Conservation (phyloP, 1,140 invertebrate genomes). For the Cherax quadricarinatus region DNA sequence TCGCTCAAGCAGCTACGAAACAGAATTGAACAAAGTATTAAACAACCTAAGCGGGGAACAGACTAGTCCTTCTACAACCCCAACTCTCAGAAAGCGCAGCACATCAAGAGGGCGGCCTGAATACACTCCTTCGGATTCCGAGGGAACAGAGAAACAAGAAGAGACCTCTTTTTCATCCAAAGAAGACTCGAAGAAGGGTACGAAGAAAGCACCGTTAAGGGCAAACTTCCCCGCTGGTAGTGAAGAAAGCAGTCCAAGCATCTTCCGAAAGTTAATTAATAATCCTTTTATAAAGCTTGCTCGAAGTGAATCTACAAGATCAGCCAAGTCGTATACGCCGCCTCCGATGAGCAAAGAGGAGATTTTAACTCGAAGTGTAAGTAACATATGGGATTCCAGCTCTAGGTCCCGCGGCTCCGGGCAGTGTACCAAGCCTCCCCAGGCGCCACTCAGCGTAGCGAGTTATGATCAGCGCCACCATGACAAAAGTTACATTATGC, state of each 20-base stretch:
- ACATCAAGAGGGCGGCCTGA: conserved; percentile 41
- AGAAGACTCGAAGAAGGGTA: conserved; percentile 3
- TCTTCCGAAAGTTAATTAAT: conserved; percentile 32
- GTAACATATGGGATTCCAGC: conserved; percentile 19
- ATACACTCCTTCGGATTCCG: neutral
- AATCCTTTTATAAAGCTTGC: conserved; percentile 17
- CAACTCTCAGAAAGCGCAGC: conserved; percentile 59
- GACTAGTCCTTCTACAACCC: neutral
- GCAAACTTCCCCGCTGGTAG: neutral
- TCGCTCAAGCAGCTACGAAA: conserved; percentile 22
- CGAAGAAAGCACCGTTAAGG: neutral
- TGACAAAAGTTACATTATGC: conserved; percentile 14
- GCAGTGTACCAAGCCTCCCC: neutral
- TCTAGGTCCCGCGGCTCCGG: neutral
- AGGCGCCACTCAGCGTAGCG: conserved; percentile 19
- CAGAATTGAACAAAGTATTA: conserved; percentile 13
- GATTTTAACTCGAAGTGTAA: neutral
- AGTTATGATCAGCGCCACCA: conserved; percentile 8
- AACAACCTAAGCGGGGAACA: conserved; percentile 22
- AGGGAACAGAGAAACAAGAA: conserved; percentile 6
- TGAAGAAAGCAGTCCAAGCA: conserved; percentile 5
- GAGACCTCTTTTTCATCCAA: conserved; percentile 28
- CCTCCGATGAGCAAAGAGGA: neutral
- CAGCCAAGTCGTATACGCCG: neutral
- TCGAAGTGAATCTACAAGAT: conserved; percentile 33